Conservation (phyloP, 2,797 vertebrate genomes). For the Ibycter americanus region DNA sequence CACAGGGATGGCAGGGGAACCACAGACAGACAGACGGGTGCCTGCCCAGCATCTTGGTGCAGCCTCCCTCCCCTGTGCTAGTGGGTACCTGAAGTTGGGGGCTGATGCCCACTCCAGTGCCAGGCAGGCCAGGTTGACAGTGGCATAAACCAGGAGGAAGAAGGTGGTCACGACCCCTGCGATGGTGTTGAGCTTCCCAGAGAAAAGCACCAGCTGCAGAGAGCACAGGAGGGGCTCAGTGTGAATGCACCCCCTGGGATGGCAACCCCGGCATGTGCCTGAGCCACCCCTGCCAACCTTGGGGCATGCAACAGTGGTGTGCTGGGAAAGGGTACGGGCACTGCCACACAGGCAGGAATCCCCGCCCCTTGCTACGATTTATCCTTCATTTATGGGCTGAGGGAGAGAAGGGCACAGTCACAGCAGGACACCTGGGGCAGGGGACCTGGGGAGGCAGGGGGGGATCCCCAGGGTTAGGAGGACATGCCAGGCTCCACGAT, state of each 20-base stretch:
- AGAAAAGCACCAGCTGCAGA: constrained; percentile 87
- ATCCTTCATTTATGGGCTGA: neutral
- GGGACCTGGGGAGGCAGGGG: too few species aligned
- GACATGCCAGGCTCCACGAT: rapidly evolving
- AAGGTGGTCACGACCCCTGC: constrained; percentile 91
- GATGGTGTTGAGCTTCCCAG: constrained; percentile 91
- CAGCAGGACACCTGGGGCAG: neutral
- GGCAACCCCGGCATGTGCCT: rapidly evolving
- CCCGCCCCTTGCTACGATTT: neutral
- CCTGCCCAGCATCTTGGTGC: neutral
- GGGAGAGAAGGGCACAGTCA: neutral
- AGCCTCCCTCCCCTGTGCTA: neutral
- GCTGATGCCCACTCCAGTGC: constrained; percentile 92
- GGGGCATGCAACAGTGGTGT: rapidly evolving
- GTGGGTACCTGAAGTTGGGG: constrained; percentile 89
- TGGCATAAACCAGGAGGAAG: constrained; percentile 91
- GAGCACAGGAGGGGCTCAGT: neutral
- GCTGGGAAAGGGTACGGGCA: neutral
- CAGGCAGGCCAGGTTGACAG: constrained; percentile 88
- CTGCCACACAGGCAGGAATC: neutral
- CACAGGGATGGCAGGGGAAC: neutral
- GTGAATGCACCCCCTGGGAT: neutral
- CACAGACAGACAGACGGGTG: neutral
- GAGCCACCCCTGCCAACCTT: neutral
- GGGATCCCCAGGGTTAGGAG: neutral